Conservation (phyloP, 1,140 invertebrate species). For the Triops longicaudatus region DNA sequence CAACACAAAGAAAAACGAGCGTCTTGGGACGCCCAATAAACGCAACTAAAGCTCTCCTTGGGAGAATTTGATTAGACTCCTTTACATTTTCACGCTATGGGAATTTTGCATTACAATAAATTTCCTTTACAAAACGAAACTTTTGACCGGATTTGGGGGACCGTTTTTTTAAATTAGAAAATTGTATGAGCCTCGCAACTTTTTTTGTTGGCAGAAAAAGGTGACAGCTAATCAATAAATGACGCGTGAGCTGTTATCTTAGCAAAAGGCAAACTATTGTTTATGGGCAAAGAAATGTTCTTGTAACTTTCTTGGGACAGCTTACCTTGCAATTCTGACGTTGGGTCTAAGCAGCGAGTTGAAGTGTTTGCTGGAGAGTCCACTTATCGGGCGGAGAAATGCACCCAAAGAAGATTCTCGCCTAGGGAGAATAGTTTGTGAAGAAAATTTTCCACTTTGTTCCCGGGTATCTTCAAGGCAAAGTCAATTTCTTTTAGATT, state of each 20-base stretch:
- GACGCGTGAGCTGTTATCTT: background rate
- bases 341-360: background rate
- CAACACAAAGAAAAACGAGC: constrained; percentile 1
- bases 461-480: too few species aligned
- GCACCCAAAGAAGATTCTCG: background rate
- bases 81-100: background rate
- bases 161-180: too few species aligned
- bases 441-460: too few species aligned
- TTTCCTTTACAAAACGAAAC: background rate
- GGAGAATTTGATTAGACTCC: background rate
- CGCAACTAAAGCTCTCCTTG: background rate
- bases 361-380: constrained; percentile 4
- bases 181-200: background rate
- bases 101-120: background rate
- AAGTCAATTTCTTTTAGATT: too few species aligned
- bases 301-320: constrained; percentile 8
- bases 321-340: constrained; percentile 7
- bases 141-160: too few species aligned
- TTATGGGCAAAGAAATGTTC: background rate
- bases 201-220: background rate
- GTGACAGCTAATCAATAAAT: background rate
- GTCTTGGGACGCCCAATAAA: background rate
- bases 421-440: too few species aligned
- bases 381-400: constrained; percentile 5
- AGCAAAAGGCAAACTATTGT: background rate